Evolutionary conservation across 2,888 invertebrate species (phyloP).

Genomic region (Arctia plantaginis): DNA sequence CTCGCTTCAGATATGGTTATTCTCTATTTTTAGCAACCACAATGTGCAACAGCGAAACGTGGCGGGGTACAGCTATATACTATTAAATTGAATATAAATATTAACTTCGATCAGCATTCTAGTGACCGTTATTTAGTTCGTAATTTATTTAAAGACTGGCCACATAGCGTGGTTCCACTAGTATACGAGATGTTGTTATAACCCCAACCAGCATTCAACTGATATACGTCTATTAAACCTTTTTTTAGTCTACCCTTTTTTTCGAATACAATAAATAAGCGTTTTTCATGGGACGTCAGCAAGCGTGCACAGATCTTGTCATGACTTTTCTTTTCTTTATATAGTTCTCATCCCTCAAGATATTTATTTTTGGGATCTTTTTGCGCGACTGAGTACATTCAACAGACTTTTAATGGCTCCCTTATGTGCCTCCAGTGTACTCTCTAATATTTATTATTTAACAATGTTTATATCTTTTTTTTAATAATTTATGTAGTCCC

Average conservation of each 20-base stretch:
- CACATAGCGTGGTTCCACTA: too few species aligned
- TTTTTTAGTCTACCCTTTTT: not conserved
- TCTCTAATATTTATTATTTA: conserved; percentile 39
- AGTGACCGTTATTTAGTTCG: too few species aligned
- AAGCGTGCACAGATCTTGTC: conserved; percentile 34
- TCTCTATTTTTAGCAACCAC: too few species aligned
- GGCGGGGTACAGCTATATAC: too few species aligned
- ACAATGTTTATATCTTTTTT: conserved; percentile 27
- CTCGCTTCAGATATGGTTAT: too few species aligned
- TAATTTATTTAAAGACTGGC: too few species aligned
- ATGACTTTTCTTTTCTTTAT: conserved; percentile 35
- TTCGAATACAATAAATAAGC: not conserved
- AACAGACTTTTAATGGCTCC: conserved; percentile 40
- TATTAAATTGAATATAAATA: too few species aligned
- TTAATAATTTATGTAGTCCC: not conserved
- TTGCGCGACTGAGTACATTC: conserved; percentile 26
- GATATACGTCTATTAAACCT: too few species aligned
- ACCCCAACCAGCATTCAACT: too few species aligned
- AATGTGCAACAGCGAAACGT: too few species aligned
- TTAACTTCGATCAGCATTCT: too few species aligned
- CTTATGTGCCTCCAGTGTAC: conserved; percentile 26
- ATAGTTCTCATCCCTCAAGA: conserved; percentile 32
- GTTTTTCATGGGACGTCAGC: not conserved
- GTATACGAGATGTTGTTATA: too few species aligned
- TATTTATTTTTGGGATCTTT: conserved; percentile 43